phyloP scores from a whole-genome alignment of 2,113 vertebrate species.

The Cichladusa arquata region DNA sequence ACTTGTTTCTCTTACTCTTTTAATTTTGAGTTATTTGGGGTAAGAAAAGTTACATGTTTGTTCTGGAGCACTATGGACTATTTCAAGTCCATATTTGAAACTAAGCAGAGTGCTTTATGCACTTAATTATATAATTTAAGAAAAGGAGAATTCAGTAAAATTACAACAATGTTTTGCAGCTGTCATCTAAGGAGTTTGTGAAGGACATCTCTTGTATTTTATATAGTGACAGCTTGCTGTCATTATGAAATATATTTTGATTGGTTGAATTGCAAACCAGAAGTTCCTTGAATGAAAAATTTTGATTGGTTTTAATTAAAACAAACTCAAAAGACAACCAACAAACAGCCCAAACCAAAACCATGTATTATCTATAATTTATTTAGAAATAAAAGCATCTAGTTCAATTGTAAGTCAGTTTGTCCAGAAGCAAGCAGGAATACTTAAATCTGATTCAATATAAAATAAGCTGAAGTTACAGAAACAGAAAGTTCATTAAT shows the following conservation, averaged over 20 bases:
- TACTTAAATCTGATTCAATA: neutral
- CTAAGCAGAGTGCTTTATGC: neutral
- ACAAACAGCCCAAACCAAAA: neutral
- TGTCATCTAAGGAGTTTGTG: neutral
- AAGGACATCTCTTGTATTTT: neutral
- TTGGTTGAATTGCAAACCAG: neutral
- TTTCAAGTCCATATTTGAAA: neutral
- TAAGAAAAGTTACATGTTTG: neutral
- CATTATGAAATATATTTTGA: neutral
- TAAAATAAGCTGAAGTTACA: neutral
- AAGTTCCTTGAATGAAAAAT: neutral
- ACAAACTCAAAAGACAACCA: neutral
- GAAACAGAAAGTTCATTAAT: neutral
- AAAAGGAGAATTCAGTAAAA: neutral
- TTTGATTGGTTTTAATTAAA: neutral
- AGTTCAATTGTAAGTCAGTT: neutral
- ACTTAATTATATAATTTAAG: neutral
- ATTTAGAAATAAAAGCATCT: neutral
- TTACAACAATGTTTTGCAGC: neutral
- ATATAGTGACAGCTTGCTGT: neutral
- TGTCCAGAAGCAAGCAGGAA: neutral
- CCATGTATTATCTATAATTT: neutral
- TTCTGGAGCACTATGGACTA: neutral
- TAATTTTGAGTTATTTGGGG: neutral
- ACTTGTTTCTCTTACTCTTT: neutral